Base-by-base conservation (phyloP, 1,140 invertebrate genomes). In the Aphelenchoides fujianensis region DNA sequence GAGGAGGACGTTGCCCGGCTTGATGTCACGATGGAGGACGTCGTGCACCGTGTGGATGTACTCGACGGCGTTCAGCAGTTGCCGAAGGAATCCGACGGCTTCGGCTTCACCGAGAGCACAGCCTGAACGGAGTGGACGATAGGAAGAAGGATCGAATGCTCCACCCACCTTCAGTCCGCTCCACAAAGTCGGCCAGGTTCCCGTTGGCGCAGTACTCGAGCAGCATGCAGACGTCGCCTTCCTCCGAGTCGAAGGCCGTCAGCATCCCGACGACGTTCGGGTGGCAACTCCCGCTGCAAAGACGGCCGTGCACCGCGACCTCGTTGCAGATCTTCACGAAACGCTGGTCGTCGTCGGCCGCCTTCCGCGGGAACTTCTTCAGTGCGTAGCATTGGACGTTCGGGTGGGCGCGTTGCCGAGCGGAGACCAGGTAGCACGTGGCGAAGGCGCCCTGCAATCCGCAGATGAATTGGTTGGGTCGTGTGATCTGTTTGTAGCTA, bases 391-490 rank as follows among this genome's bases (percentile, higher is more conserved):
- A 70, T 76, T 80, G 74, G 9, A 36, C 30, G 34, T 75, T 53
- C 28, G 23, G 32, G 32, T 34, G 36, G 12, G 63, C 31, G 16
- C 31, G 63, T 2, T 36, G 36, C 53, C 63, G 16, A 61, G 59
- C 75, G 36, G 27, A 52, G 23, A 74, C 74, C 28, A 75, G 64
- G 30, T 75, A 75, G 57, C 74, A 75, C 7, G 78, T 79, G 7
- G 74, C 74, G 36, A 75, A 75, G 16, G 76, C 77, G 1, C 74
- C 74, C 74, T 75, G 16, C 74, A 75, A 3, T n/a, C n/a, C n/a
- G n/a, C n/a, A n/a, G n/a, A n/a, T n/a, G n/a, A n/a, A n/a, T n/a
- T n/a, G n/a, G n/a, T n/a, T n/a, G n/a, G n/a, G n/a, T n/a, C n/a
- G n/a, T n/a, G n/a, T n/a, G n/a, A n/a, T n/a, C n/a, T n/a, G n/a